Evolutionary conservation across 2,797 vertebrate species (phyloP).

Genomic region (Allobates femoralis): DNA sequence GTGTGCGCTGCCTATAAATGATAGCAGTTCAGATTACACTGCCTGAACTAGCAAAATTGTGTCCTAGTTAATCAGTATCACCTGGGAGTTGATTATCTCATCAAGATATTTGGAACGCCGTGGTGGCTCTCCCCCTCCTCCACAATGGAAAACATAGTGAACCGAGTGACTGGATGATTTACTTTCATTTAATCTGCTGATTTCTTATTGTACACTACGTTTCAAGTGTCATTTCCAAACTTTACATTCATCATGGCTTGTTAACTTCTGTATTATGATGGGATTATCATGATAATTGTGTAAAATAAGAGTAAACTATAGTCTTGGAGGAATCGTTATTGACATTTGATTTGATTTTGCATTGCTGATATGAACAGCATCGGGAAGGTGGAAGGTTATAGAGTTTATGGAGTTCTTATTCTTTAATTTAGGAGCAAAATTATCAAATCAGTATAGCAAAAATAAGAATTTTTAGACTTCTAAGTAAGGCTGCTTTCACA

Average conservation of each 20-base stretch:
- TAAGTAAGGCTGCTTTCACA: too few relatives aligned
- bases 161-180: constrained; percentile 36
- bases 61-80: constrained; percentile 57
- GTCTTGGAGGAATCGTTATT: neutral
- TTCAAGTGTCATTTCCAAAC: constrained; percentile 33
- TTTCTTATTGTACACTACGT: constrained; percentile 16
- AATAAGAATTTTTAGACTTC: neutral
- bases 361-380: neutral
- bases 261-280: constrained; percentile 24
- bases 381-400: too few relatives aligned
- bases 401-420: neutral
- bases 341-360: neutral
- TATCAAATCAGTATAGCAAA: neutral
- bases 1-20: constrained; percentile 44
- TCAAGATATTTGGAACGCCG: constrained; percentile 48
- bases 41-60: constrained; percentile 43
- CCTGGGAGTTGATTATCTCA: constrained; percentile 58
- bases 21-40: constrained; percentile 33
- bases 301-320: neutral
- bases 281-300: constrained; percentile 31
- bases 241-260: constrained; percentile 29
- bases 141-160: constrained; percentile 38
- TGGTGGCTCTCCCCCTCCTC: neutral
- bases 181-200: constrained; percentile 38
- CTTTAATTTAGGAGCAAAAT: neutral